Base-by-base conservation (phyloP, 2,113 vertebrate species). In the Gorsachius goisagi region DNA sequence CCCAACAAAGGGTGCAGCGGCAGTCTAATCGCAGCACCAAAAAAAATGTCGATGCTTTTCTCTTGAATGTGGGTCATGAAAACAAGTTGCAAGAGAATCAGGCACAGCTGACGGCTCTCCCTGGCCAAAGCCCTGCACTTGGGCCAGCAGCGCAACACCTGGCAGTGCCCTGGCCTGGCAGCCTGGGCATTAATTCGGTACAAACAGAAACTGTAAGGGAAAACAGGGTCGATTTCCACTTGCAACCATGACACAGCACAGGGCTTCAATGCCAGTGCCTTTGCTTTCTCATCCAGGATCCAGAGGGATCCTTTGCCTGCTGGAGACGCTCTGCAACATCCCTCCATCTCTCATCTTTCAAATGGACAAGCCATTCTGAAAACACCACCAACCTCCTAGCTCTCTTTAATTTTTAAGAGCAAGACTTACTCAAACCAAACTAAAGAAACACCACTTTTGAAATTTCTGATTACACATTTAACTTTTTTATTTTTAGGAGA, bases 81-180 rank as follows among this genome's bases (percentile, higher is more conserved):
- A 60, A 39, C 8, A 67, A 80, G 60, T 10, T 15, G 39, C 11
- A 22, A 14, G 20, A 13, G n/a, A 47, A 26, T 4, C 3, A 3
- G 45, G 39, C 28, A 8, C 9, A n/a, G 60, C 33, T 30, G 52
- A 6, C 37, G 32, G 58, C 28, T 47, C 19, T 59, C 37, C 35
- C 59, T 10, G 19, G 52, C 52, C 58, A 37, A 18, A 39, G 60
- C 53, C 45, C 72, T 8, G 30, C 50, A 11, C 11, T 3, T 1
- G 2, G 9, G 26, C 32, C 68, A 18, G 28, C 52, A 22, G 89
- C 11, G 2, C 67, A 7, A 4, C 9, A 1, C 1, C 14, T 9
- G 33, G 26, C 33, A 53, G 44, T 28, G 33, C n/a, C 44, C 75
- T 24, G 47, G 3, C 19, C 75, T 30, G 8, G 22, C 39, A 17